Percentiles rank a stretch among this genome's conserved stretches.
Evolutionary conservation across 2,113 vertebrate genomes (phyloP).

Genomic region (Chaenogobius annularis): DNA sequence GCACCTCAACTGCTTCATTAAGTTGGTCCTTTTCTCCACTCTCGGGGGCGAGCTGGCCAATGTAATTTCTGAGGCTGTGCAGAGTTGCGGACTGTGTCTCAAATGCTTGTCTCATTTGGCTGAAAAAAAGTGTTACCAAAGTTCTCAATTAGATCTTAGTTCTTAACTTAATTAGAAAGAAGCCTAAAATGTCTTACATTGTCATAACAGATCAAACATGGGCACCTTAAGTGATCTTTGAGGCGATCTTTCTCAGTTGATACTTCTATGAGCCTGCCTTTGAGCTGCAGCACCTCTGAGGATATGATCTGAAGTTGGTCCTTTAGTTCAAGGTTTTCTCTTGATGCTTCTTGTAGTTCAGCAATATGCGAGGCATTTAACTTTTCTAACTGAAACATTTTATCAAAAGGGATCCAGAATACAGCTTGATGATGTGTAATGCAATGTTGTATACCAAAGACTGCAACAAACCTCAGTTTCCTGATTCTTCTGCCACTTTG

Average conservation of each 20-base stretch:
- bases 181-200: background rate
- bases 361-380: slow-evolving; percentile 49
- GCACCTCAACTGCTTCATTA: slow-evolving; percentile 69
- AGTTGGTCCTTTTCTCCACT: slow-evolving; percentile 67
- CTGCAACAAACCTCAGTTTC: slow-evolving; percentile 56
- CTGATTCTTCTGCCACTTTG: slow-evolving; percentile 47
- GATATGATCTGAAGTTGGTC: slow-evolving; percentile 52
- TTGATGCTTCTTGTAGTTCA: slow-evolving; percentile 49
- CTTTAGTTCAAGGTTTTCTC: slow-evolving; percentile 59
- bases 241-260: slow-evolving; percentile 69
- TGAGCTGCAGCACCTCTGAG: slow-evolving; percentile 67
- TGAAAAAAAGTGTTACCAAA: slow-evolving; percentile 52
- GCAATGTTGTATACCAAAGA: background rate
- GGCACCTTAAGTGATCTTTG: slow-evolving; percentile 73
- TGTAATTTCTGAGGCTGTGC: slow-evolving; percentile 78
- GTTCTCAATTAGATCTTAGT: too few species aligned
- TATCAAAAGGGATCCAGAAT: background rate
- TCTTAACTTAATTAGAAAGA: background rate
- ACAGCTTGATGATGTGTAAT: background rate
- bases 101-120: slow-evolving; percentile 67
- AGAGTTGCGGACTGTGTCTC: slow-evolving; percentile 73
- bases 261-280: slow-evolving; percentile 51
- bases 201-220: slow-evolving; percentile 20
- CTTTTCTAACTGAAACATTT: slow-evolving; percentile 56
- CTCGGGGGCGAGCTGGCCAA: slow-evolving; percentile 70